Conservation (phyloP, 2,797 vertebrate genomes). For the Pipistrellus kuhlii region DNA sequence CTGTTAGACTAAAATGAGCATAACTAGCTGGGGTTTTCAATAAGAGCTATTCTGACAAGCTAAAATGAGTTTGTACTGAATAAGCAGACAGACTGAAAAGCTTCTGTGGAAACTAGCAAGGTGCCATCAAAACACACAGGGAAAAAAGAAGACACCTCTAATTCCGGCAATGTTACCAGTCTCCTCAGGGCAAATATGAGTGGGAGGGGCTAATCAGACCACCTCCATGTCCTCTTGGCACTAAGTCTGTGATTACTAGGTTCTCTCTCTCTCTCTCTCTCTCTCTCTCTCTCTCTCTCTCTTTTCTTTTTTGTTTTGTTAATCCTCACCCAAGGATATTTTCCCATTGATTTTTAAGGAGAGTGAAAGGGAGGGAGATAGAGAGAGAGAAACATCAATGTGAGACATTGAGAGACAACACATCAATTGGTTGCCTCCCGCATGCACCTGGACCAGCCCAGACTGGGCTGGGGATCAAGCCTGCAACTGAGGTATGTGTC, state of each 20-base stretch:
- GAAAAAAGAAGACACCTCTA: background rate
- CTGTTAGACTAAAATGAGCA: background rate
- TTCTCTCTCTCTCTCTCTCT: background rate
- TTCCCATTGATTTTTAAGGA: too few relatives aligned
- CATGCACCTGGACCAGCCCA: too few relatives aligned
- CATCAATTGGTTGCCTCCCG: too few relatives aligned
- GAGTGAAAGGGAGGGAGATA: too few relatives aligned
- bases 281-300: too few relatives aligned
- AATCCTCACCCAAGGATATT: too few relatives aligned
- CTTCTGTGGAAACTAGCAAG: background rate
- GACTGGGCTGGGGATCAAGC: too few relatives aligned
- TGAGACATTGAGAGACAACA: too few relatives aligned
- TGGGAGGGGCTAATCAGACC: background rate
- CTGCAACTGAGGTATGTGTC: too few relatives aligned
- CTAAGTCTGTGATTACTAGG: background rate
- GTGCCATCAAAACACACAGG: background rate
- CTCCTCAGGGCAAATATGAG: background rate
- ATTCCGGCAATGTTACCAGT: background rate
- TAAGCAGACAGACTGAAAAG: background rate
- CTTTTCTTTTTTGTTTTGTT: too few relatives aligned
- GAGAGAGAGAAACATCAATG: too few relatives aligned
- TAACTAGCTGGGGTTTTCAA: background rate
- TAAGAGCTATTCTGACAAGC: background rate
- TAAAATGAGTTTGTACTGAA: background rate
- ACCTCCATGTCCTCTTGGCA: background rate